Conservation (phyloP, 2,797 vertebrate species). For the Pseudochirops cupreus region DNA sequence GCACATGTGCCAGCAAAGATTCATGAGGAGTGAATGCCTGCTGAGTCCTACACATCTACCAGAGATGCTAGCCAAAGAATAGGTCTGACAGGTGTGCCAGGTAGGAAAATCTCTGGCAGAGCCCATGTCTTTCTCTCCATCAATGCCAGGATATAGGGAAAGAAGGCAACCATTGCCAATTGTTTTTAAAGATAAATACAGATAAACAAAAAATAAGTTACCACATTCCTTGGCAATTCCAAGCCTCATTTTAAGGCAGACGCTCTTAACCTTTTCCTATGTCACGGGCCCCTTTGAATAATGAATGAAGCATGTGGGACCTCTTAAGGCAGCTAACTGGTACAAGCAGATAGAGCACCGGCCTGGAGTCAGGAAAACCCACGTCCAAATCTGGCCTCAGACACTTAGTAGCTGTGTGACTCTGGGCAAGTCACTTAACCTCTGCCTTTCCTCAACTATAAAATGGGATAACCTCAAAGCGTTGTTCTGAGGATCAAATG, state of each 20-base stretch:
- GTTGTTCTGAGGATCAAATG: not conserved
- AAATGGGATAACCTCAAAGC: not conserved
- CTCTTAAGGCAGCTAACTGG: not conserved
- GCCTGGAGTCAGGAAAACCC: not conserved
- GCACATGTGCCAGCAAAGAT: constrained; percentile 4
- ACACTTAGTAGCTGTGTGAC: not conserved
- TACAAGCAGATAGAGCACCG: not conserved
- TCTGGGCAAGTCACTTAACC: not conserved
- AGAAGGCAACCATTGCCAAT: not conserved
- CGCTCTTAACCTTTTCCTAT: not conserved
- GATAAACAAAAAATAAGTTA: not conserved
- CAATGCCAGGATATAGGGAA: not conserved
- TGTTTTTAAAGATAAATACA: not conserved
- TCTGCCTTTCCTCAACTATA: not conserved
- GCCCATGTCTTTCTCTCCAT: not conserved
- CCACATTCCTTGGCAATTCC: not conserved
- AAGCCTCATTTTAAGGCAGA: not conserved
- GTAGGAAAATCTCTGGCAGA: not conserved
- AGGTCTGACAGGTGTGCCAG: not conserved
- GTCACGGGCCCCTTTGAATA: not conserved
- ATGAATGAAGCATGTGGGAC: not conserved
- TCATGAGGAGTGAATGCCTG: not conserved
- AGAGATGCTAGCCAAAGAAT: not conserved
- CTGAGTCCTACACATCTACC: not conserved
- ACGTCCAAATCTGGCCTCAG: not conserved